Conservation (phyloP, 2,888 invertebrate genomes). For the Plutella xylostella region DNA sequence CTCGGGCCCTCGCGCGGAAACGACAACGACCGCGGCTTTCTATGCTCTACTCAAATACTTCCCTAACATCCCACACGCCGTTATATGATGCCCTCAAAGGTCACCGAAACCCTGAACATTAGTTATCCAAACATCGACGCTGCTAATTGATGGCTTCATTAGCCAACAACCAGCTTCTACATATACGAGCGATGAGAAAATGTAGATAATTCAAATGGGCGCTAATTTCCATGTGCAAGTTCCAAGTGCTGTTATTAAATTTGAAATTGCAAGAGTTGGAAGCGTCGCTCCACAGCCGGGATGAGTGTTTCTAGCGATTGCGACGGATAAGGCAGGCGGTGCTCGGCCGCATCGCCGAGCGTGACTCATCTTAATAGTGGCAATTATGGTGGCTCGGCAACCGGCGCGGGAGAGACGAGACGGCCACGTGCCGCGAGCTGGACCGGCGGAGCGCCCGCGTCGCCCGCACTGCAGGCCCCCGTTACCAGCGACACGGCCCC, state of each 20-base stretch:
- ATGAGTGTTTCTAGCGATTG: slow-evolving; percentile 28
- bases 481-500: not conserved
- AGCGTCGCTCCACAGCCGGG: slow-evolving; percentile 1
- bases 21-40: slow-evolving; percentile 66
- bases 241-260: slow-evolving; percentile 1
- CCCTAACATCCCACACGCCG: too few relatives aligned
- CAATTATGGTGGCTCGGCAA: slow-evolving; percentile 50
- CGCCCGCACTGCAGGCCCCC: not conserved
- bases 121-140: too few relatives aligned
- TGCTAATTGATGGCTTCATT: too few relatives aligned
- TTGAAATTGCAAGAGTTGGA: slow-evolving; percentile 2
- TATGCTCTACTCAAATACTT: slow-evolving; percentile 37
- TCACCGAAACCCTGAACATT: too few relatives aligned
- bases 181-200: too few relatives aligned
- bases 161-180: too few relatives aligned
- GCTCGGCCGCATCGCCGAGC: slow-evolving; percentile 53
- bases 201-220: too few relatives aligned
- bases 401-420: slow-evolving; percentile 32
- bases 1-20: slow-evolving; percentile 61
- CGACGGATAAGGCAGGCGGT: slow-evolving; percentile 50
- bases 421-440: slow-evolving; percentile 34
- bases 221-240: too few relatives aligned
- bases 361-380: slow-evolving; percentile 65
- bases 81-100: slow-evolving; percentile 37
- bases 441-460: not conserved